Evolutionary conservation across 1,140 invertebrate genomes (phyloP), one percentile per base, ranked within the genome.

Genomic region (Aphelinus atriplicis): DNA sequence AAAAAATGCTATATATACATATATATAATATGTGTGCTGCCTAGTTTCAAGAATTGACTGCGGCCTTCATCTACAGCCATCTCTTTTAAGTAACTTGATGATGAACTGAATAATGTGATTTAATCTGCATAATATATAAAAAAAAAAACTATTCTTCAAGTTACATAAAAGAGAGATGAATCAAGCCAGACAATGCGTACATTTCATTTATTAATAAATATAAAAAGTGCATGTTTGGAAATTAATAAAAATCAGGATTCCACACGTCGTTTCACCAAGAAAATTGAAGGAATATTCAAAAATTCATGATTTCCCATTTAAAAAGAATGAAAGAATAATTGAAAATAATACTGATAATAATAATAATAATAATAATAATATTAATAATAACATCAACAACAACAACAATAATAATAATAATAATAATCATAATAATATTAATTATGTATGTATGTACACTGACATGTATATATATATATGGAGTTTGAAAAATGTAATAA

Each of bases 41-140:
- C 74, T 76, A 76, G 74, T 71, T 76, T 76, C 61, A 75, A 75
- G 55, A 71, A 70, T 71, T 71, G 74, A 71, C 68, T 57, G 68
- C 56, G 50, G 45, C n/a, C 46, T 56, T 68, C 60, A 76, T 72
- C 70, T 47, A 47, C 75, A 76, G 69, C 70, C 75, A 76, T 51
- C 70, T 72, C 75, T 72, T 76, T 76, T 71, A 65, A 71, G 67
- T 71, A 76, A 64, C 60, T 76, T 76, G 62, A 53, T 70, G 65
- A 62, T 9, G 72, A 74, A 68, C 65, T 74, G 65, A 67, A 57
- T 56, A 47, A 60, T 58, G n/a, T 60, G 68, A 9, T 42, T 9
- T 48, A 53, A 53, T 60, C 61, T 60, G n/a, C 50, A 10, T 43
- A 2, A 45, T n/a, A 63, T 26, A 57, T 45, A 71, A 58, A 45